These are phyloP conservation scores for Sebastes ruberrimus DNA, from an alignment of 2,797 vertebrate genomes.

Conservation along the genomic window DNA sequence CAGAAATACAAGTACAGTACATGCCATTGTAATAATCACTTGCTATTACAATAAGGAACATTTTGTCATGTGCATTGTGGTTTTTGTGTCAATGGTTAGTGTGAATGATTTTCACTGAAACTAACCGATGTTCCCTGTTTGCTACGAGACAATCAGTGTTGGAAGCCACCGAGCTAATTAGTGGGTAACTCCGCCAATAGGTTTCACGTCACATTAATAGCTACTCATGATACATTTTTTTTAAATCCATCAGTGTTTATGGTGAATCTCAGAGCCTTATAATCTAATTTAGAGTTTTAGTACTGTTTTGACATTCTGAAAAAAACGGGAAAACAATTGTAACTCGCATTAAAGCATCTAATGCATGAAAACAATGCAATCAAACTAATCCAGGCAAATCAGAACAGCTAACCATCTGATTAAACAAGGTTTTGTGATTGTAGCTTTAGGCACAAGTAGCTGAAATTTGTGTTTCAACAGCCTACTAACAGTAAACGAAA, in stretches of 20 bases:
- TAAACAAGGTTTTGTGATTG: background rate
- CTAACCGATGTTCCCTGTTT: constrained; percentile 22
- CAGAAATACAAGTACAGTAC: constrained; percentile 2
- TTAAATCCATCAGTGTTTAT: background rate
- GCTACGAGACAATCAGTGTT: background rate
- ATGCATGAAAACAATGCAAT: background rate
- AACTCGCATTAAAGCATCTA: background rate
- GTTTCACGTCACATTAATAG: background rate
- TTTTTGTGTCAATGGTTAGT: constrained; percentile 28
- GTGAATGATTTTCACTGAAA: constrained; percentile 42
- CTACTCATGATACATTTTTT: background rate
- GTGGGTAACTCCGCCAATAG: background rate
- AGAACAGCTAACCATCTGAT: background rate
- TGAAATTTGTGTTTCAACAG: background rate
- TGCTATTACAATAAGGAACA: constrained; percentile 39
- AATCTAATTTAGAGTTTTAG: background rate
- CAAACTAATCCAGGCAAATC: constrained; percentile 3
- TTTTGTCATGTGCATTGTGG: constrained; percentile 49
- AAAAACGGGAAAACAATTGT: background rate
- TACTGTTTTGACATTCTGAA: background rate
- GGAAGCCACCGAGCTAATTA: background rate
- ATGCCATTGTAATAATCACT: constrained; percentile 42
- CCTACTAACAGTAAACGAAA: constrained; percentile 22
- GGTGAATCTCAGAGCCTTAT: background rate
- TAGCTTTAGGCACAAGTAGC: background rate